Evolutionary conservation across 2,888 invertebrate genomes (phyloP), one percentile per base, ranked within the genome.

Genomic region (Ichneumoninae sp.): DNA sequence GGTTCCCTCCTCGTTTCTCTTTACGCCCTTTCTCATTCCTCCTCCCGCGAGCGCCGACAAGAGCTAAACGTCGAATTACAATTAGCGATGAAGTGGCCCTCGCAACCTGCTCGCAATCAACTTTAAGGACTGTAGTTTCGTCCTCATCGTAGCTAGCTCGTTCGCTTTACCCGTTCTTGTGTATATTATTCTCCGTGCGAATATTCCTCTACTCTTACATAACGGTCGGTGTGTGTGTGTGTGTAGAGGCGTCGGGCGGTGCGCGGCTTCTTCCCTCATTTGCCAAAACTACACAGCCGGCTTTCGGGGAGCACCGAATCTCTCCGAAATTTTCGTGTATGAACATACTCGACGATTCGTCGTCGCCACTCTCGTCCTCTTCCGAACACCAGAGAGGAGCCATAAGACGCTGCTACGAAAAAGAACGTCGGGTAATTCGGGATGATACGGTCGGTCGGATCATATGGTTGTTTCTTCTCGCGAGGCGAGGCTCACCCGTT

Each of bases 1-100:
- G 86, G 86, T 86, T 40, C 78, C 54, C 54, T 36, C 26, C 36
- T n/a, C 57, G 33, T 57, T 7, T 88, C 60, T 26, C 68, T 81
- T 75, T 75, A 47, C 74, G 50, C 69, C 81, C 81, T 71, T 82
- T 73, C 79, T 73, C 82, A 69, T 82, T 82, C 44, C 82, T 82
- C 33, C 63, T 68, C 52, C 54, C 68, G 57, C 26, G 73, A 65
- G 60, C 73, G 68, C 75, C 82, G 82, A 81, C 78, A 83, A 83
- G 79, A 81, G 81, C 83, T 76, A 91, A 92, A 92, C 92, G 91
- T 91, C 90, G 89, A 92, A 92, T 92, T 92, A 92, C 90, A 92
- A 91, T 92, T 92, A 92, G 91, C 90, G 90, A 90, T 89, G 89
- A 90, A 90, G 90, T 89, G 88, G 85, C 82, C 44, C 63, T 85